Base-by-base conservation (phyloP, 30 jellyfish, hydroid and myxozoan species). In the Aurelia aurita region DNA sequence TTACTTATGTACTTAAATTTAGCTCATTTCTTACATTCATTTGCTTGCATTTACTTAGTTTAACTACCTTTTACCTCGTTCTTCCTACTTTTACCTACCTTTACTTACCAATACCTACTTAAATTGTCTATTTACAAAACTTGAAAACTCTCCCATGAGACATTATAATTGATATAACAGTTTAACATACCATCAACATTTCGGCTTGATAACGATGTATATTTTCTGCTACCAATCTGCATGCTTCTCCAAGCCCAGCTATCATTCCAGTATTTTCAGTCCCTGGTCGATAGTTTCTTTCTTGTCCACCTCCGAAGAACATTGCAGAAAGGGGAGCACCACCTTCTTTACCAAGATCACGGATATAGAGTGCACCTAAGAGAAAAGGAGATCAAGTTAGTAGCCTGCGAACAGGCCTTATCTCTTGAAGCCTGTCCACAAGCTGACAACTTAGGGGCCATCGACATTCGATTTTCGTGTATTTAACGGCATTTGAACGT, bases 191-290 rank as follows among this genome's bases (percentile, higher is more conserved):
- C 94, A 74, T 51, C 26, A 51, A 25, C 92, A 94, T 83, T 32
- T 84, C 84, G 21, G n/a, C 26, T 32, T 26, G 59, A 71, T 88
- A 89, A 18, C 26, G 4, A 8, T 69, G 26, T 51, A 94, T 2
- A 65, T 83, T 88, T 35, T 89, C 95, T 31, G 69, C 25, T 71
- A 94, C 97, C 45, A 94, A 74, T 65, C 95, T 69, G 43, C 97
- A 87, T 2, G 97, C 99, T 66, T 94, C 99, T 16, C 99, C 99
- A 22, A 94, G 97, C 20, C 99, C 99, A 0, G 99, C 97, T 11
- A 94, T 94, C 99, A 94, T 89, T 20, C 93, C 89, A 0, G 97
- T 89, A 67, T 94, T 94, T 65, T 94, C 99, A 3, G 99, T 94
- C 3, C 99, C 99, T 32, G 99, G 91, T n/a, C 99, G 84, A 45